Evolutionary conservation across 2,797 vertebrate species (phyloP).

Genomic region (Gymnoscopelus microlampas): DNA sequence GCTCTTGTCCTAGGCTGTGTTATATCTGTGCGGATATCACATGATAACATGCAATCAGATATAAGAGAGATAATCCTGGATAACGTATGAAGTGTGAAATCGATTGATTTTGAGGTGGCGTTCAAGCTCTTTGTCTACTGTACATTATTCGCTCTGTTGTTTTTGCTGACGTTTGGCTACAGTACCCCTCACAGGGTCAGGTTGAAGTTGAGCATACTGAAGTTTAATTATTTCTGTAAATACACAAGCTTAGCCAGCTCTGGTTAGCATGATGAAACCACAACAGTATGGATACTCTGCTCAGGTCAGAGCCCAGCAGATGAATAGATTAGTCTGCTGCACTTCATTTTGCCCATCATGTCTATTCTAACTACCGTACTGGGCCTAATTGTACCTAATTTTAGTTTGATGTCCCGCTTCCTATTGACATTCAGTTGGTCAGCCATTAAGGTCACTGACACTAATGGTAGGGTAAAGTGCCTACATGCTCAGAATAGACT

Average conservation of each 20-base stretch:
- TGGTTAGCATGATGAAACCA: conserved; percentile 42
- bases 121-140: background rate
- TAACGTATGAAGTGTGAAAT: too few species aligned
- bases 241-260: conserved; percentile 25
- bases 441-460: conserved; percentile 33
- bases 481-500: conserved; percentile 26
- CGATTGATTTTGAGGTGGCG: too few species aligned
- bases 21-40: background rate
- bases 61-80: too few species aligned
- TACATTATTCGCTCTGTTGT: background rate
- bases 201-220: background rate
- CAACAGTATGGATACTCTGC: conserved; percentile 16
- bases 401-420: conserved; percentile 54
- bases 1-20: conserved; percentile 4
- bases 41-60: background rate
- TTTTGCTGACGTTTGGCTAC: conserved; percentile 13
- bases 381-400: conserved; percentile 71
- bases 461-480: conserved; percentile 42
- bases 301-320: conserved; percentile 36
- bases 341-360: conserved; percentile 45
- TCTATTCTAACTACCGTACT: conserved; percentile 38
- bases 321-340: conserved; percentile 45
- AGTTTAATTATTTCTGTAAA: conserved; percentile 11
- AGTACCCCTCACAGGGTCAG: background rate
- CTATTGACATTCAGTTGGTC: conserved; percentile 52